Evolutionary conservation across 1,140 invertebrate species (phyloP).

Genomic region (Cardiocondyla obscurior): DNA sequence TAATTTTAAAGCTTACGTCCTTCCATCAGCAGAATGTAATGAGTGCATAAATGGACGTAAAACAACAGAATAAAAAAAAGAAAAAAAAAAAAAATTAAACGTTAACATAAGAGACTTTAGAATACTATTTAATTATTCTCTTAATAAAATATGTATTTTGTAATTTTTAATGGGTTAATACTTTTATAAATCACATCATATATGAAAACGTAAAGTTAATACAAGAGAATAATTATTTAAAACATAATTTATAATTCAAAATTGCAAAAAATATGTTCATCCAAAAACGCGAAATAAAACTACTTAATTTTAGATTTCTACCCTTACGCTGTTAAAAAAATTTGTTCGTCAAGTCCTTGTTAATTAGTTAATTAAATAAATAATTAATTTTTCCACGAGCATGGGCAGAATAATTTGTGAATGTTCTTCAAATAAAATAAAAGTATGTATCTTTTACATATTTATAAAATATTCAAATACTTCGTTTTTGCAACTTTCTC

Average conservation of each 20-base stretch:
- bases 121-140: background rate
- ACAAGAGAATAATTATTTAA: background rate
- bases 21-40: background rate
- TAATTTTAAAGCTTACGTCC: constrained; percentile 26
- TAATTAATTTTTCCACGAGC: background rate
- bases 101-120: background rate
- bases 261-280: background rate
- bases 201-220: background rate
- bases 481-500: background rate
- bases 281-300: background rate
- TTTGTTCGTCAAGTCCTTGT: background rate
- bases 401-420: background rate
- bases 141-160: background rate
- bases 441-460: background rate
- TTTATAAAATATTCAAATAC: background rate
- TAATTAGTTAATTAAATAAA: background rate
- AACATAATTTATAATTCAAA: background rate
- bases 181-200: background rate
- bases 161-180: background rate
- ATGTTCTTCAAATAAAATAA: background rate
- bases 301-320: background rate
- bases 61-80: constrained; percentile 15
- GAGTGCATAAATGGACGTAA: constrained; percentile 1
- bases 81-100: background rate
- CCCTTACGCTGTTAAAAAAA: background rate